Base-by-base conservation (phyloP, 2,113 vertebrate species). In the Ariopsis seemanni region DNA sequence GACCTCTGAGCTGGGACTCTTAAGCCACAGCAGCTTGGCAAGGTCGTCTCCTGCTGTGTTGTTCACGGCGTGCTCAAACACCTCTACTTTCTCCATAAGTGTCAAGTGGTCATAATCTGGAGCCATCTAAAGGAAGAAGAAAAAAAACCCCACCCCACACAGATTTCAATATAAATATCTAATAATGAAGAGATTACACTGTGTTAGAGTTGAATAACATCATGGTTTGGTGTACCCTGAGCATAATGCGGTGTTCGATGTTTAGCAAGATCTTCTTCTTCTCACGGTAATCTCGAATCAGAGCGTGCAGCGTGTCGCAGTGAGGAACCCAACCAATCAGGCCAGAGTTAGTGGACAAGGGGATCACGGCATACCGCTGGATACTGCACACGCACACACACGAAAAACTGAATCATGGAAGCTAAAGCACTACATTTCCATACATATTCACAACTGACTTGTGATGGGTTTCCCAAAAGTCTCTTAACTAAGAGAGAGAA, bases 241-340 rank as follows among this genome's bases (percentile, higher is more conserved):
- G 94, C 98, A 99, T 99, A 92, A 99, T 99, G 93, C 98, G 98
- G 80, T 99, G 98, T 75, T 99, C 98, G 0, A 99, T 99, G 93
- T 99, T 99, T 90, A 99, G 97, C 57, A 99, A 94, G 87, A 99
- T 99, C 95, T 99, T 99, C 78, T 99, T 99, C 93, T 99, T 99
- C 94, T 99, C 98, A 0, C 98, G 89, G 92, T 99, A 99, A 95
- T 99, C 98, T 89, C 98, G 94, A 94, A 99, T 99, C 88, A 99
- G 97, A 0, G 98, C 98, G 0, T 99, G 98, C 86, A 99, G 95
- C 0, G 98, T 99, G 94, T 99, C 98, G 34, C 98, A 99, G 95
- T 99, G 98, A 4, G 98, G 98, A 18, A 99, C 98, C 98, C 98
- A 99, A 91, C 98, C 98, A 78, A 99, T 99, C 89, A 99, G 94